These are phyloP conservation scores for Aptenodytes patagonicus DNA, from an alignment of 2,113 vertebrate species.

Conservation along the genomic window DNA sequence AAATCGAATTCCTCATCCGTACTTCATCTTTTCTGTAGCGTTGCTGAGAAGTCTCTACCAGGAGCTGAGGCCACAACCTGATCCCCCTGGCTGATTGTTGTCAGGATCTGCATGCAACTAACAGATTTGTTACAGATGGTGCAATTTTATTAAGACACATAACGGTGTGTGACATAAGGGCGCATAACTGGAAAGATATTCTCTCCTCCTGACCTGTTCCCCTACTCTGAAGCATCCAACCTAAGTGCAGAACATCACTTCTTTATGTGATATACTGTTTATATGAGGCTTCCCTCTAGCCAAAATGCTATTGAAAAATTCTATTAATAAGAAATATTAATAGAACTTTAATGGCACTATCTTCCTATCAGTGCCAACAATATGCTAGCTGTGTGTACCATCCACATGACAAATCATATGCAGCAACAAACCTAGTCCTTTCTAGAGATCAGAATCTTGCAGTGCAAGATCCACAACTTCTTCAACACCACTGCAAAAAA, in stretches of 20 bases:
- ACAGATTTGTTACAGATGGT: background rate
- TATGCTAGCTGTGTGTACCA: background rate
- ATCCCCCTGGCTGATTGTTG: background rate
- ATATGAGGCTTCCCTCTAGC: background rate
- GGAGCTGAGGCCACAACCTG: background rate
- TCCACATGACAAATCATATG: background rate
- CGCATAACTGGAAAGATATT: rapidly evolving
- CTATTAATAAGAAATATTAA: background rate
- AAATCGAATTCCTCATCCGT: rapidly evolving
- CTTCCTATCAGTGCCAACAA: background rate
- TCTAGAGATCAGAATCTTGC: background rate
- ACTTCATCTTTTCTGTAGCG: background rate
- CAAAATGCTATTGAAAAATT: background rate
- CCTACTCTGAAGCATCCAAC: background rate
- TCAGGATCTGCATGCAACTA: background rate
- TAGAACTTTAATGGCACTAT: too few relatives aligned
- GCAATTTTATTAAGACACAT: background rate
- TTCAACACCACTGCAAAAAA: background rate
- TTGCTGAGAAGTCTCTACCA: background rate
- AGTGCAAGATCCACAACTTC: background rate
- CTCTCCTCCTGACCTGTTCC: background rate
- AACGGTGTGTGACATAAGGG: background rate
- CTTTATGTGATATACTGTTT: background rate
- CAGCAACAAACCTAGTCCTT: background rate
- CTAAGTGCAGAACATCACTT: background rate